Evolutionary conservation across 2,797 vertebrate genomes (phyloP).

Genomic region (Scleropages formosus): DNA sequence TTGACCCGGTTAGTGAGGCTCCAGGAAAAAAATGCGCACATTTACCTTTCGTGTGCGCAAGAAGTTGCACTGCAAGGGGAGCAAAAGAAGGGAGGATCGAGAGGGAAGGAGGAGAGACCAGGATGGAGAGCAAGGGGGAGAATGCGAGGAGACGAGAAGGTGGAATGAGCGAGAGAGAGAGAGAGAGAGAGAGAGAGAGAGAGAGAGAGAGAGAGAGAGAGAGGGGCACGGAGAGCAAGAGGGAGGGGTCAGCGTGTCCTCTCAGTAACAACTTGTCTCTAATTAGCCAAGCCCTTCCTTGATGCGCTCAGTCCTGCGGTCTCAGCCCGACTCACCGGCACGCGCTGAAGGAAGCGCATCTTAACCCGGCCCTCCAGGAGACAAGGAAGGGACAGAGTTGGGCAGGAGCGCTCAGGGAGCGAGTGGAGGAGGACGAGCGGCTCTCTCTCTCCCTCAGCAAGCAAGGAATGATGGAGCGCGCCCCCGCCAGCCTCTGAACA

Average conservation of each 20-base stretch:
- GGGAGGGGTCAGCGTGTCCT: conserved; percentile 61
- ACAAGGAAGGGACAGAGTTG: not conserved
- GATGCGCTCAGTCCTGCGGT: conserved; percentile 61
- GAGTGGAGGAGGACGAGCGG: conserved; percentile 5
- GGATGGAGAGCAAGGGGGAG: conserved; percentile 45
- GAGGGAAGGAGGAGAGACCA: not conserved
- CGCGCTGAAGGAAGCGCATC: conserved; percentile 33
- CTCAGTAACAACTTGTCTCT: conserved; percentile 69
- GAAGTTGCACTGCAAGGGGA: too few species aligned
- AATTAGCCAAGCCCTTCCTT: conserved; percentile 71
- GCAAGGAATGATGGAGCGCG: conserved; percentile 36
- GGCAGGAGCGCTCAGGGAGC: conserved; percentile 15
- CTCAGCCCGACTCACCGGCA: conserved; percentile 47
- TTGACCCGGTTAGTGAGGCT: not conserved
- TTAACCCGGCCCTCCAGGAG: conserved; percentile 11
- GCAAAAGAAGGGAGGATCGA: not conserved
- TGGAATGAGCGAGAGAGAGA: too few species aligned
- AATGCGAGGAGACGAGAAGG: too few species aligned
- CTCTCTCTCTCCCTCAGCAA: not conserved
- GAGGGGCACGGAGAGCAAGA: conserved; percentile 25
- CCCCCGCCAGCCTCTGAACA: too few species aligned
- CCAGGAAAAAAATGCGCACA: conserved; percentile 33
- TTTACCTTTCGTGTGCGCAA: not conserved
- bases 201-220: conserved; percentile 34
- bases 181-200: too few species aligned